Conservation (phyloP, 1,140 invertebrate species). For the Nasonia longicornis region DNA sequence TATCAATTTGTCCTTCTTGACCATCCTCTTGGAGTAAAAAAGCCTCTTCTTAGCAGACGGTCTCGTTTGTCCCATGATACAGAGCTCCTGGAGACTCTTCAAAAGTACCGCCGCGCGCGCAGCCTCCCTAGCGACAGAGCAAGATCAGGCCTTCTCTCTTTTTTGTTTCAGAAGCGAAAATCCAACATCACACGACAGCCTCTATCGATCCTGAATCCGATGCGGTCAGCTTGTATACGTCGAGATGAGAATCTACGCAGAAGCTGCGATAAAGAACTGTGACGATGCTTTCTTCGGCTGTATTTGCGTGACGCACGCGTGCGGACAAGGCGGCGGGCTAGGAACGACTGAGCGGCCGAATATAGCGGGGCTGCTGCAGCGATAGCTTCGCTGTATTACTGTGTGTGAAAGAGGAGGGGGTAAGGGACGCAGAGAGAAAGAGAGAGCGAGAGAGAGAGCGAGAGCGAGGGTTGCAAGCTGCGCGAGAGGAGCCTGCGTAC, state of each 20-base stretch:
- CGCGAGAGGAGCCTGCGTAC: neutral
- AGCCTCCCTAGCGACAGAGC: neutral
- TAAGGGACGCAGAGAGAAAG: neutral
- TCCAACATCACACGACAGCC: neutral
- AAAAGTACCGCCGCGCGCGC: neutral
- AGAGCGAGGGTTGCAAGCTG: neutral
- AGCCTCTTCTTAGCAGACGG: constrained; percentile 50
- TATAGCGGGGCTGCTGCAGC: constrained; percentile 14
- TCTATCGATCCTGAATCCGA: neutral
- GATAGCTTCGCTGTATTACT: neutral
- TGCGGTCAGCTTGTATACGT: too few relatives aligned
- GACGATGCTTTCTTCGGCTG: neutral
- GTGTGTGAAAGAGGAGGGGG: neutral
- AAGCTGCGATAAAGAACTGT: too few relatives aligned
- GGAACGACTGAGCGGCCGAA: constrained; percentile 53
- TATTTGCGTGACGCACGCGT: neutral
- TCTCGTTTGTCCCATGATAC: constrained; percentile 53
- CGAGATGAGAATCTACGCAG: too few relatives aligned
- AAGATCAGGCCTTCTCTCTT: neutral
- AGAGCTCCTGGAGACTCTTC: neutral
- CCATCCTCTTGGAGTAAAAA: constrained; percentile 53
- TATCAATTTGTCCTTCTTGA: constrained; percentile 51
- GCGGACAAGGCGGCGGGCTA: neutral
- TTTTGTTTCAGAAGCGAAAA: neutral
- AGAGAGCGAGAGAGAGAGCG: neutral